Conservation (phyloP, 2,888 invertebrate species). For the Ypsolopha sequella region DNA sequence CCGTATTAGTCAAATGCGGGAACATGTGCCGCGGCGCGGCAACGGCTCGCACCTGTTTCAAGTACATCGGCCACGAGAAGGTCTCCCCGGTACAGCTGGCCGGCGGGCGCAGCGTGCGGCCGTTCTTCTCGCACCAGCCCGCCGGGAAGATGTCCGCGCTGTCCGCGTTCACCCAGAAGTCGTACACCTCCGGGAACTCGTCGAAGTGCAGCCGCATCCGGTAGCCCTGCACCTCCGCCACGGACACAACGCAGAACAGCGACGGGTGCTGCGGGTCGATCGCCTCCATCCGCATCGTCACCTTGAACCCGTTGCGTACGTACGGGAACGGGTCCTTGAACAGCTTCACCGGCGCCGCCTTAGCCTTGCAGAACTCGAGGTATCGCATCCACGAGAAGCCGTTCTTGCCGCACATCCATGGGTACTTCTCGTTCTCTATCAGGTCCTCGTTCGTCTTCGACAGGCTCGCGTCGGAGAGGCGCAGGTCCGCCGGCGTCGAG, state of each 20-base stretch:
- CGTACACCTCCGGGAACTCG: constrained; percentile 88
- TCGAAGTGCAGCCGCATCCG: constrained; percentile 92
- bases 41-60: constrained; percentile 79
- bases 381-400: constrained; percentile 86
- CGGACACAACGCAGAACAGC: constrained; percentile 88
- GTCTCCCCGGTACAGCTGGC: constrained; percentile 70
- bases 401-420: constrained; percentile 78
- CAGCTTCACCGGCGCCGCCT: constrained; percentile 81
- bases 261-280: constrained; percentile 94
- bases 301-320: constrained; percentile 80
- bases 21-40: constrained; percentile 86
- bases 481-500: constrained; percentile 26
- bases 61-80: constrained; percentile 89
- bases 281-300: constrained; percentile 93
- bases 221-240: constrained; percentile 86
- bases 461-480: constrained; percentile 28
- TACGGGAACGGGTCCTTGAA: constrained; percentile 85
- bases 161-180: constrained; percentile 95
- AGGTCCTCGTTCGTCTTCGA: constrained; percentile 41
- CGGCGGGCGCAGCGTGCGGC: constrained; percentile 84
- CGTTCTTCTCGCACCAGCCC: constrained; percentile 93
- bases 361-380: constrained; percentile 78
- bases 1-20: constrained; percentile 74
- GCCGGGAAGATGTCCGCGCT: constrained; percentile 92
- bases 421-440: constrained; percentile 65